A percentile compares a stretch with the other conserved stretches of the same genome.
Evolutionary conservation across 2,888 invertebrate species (phyloP).

Genomic region (Drosophila infuscata): DNA sequence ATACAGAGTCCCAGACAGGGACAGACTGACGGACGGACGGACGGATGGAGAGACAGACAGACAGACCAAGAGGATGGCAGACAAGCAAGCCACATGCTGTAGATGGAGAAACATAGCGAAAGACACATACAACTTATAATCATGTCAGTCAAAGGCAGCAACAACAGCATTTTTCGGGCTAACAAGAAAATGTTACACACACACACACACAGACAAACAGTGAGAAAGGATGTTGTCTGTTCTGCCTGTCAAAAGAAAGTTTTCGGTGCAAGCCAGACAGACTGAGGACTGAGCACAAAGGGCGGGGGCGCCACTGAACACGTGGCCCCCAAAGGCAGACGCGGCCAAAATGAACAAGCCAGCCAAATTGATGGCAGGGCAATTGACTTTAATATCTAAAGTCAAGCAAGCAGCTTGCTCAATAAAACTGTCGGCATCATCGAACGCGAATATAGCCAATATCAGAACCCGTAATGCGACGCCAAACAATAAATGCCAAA

Average conservation of each 20-base stretch:
- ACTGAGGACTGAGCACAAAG: neutral
- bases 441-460: constrained; percentile 54
- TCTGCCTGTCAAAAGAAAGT: constrained; percentile 57
- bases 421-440: constrained; percentile 67
- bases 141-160: constrained; percentile 80
- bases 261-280: constrained; percentile 46
- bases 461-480: constrained; percentile 52
- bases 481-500: constrained; percentile 67
- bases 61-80: constrained; percentile 16
- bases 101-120: constrained; percentile 31
- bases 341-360: constrained; percentile 17
- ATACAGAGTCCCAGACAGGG: constrained; percentile 37
- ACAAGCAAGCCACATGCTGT: constrained; percentile 34
- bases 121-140: constrained; percentile 75
- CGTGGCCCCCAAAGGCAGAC: constrained; percentile 4
- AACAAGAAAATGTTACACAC: constrained; percentile 61
- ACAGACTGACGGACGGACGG: constrained; percentile 23
- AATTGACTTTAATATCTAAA: constrained; percentile 67
- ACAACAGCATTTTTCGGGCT: constrained; percentile 58
- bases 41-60: constrained; percentile 15
- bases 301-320: neutral
- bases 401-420: constrained; percentile 42
- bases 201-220: constrained; percentile 2
- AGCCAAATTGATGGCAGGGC: constrained; percentile 51
- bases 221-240: constrained; percentile 41